Percentiles rank a stretch among this genome's conserved stretches.
phyloP scores from a whole-genome alignment of 1,140 invertebrate genomes.

The Laupala kohalensis region DNA sequence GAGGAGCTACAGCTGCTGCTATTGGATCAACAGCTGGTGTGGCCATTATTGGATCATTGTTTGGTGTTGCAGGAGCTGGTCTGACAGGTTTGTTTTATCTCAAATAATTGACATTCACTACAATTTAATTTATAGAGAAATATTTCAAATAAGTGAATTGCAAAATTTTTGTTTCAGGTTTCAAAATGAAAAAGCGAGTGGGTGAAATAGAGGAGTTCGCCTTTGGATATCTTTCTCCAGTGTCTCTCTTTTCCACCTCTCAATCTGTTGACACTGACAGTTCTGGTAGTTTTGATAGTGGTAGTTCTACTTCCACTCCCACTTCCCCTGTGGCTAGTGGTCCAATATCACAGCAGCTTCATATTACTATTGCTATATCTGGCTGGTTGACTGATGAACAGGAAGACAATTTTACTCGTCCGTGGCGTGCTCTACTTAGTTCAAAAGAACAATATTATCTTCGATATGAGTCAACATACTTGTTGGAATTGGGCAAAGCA shows the following conservation, averaged over 20 bases:
- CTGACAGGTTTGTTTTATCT: slow-evolving; percentile 34
- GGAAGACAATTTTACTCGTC: slow-evolving; percentile 33
- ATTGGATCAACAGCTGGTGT: slow-evolving; percentile 44
- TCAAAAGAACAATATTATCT: slow-evolving; percentile 56
- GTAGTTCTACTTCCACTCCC: slow-evolving; percentile 1
- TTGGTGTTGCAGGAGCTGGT: slow-evolving; percentile 54
- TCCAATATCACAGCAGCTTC: slow-evolving; percentile 30
- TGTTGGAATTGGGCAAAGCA: slow-evolving; percentile 48
- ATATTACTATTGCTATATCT: slow-evolving; percentile 51
- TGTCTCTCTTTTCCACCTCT: too few relatives aligned
- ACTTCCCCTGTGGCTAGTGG: slow-evolving; percentile 15
- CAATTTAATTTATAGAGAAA: neutral
- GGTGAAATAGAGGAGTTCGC: slow-evolving; percentile 58
- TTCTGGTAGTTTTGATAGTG: slow-evolving; percentile 18
- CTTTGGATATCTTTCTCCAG: slow-evolving; percentile 38
- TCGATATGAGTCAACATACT: slow-evolving; percentile 52
- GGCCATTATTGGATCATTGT: slow-evolving; percentile 50
- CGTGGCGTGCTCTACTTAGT: slow-evolving; percentile 45
- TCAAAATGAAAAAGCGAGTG: slow-evolving; percentile 57
- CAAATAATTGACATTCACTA: neutral
- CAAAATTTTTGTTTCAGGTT: slow-evolving; percentile 29
- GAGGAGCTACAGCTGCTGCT: slow-evolving; percentile 41
- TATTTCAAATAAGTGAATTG: neutral
- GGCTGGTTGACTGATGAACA: slow-evolving; percentile 44
- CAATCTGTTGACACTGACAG: neutral